phyloP scores from a whole-genome alignment of 2,113 vertebrate genomes.

The Micronycteris hirsuta region DNA sequence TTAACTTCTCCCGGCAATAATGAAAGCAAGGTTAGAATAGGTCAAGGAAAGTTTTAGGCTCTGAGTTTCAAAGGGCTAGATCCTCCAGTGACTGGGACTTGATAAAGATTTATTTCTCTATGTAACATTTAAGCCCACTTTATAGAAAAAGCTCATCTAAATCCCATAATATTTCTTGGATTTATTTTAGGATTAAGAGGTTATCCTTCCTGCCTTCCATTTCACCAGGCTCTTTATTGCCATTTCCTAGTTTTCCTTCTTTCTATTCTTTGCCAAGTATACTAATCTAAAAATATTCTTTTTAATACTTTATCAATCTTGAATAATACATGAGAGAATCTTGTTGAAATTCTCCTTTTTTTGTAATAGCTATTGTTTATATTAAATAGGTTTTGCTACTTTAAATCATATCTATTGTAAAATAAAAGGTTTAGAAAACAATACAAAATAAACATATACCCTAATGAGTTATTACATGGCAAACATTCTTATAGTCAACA shows the following conservation, averaged over 20 bases:
- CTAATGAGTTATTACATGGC: background rate
- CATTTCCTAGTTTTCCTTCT: background rate
- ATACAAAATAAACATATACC: background rate
- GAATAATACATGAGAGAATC: background rate
- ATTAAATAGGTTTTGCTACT: background rate
- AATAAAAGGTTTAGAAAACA: constrained; percentile 19
- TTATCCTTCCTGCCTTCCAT: background rate
- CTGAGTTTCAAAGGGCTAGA: background rate
- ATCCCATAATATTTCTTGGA: background rate
- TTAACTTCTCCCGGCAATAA: background rate
- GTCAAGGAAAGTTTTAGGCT: background rate
- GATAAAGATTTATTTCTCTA: background rate
- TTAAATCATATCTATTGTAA: background rate
- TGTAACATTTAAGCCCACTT: background rate
- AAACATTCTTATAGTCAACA: background rate
- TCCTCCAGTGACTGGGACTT: background rate
- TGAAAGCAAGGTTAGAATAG: background rate
- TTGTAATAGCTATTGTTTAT: background rate
- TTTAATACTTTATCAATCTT: background rate
- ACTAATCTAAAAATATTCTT: constrained; percentile 9
- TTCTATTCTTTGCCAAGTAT: background rate
- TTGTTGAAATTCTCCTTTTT: background rate
- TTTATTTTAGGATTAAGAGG: background rate
- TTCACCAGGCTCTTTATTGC: background rate
- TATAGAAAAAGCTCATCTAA: background rate